Evolutionary conservation across 2,888 invertebrate genomes (phyloP), one percentile per base, ranked within the genome.

Genomic region (Ellobium chinense): DNA sequence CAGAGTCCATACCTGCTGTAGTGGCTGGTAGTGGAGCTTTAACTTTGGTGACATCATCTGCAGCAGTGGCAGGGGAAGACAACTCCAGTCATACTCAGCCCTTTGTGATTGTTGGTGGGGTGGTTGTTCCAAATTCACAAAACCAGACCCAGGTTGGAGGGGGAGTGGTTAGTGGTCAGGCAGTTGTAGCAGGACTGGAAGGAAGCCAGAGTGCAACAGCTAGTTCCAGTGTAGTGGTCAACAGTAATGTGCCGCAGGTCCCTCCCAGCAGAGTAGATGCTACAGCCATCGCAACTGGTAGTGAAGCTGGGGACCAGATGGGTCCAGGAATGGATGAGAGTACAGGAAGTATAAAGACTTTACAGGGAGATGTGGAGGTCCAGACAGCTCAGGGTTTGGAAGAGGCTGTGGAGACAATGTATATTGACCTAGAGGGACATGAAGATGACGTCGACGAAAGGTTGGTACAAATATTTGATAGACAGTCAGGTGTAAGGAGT

Each of bases 371-470:
- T 4, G 3, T 24, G 9, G 68, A 73, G 39, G 39, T 7, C 18
- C 46, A 69, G 2, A 7, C 66, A 31, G 54, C 80, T 0, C 46
- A 66, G 29, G 60, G 65, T 24, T 29, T 74, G 39, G 75, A 66
- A 27, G 75, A 74, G 75, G 73, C 68, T 60, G 80, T 75, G 7
- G 80, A 80, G 21, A 37, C 75, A 36, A 75, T 80, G 80, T 73
- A 69, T 70, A 80, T 69, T 29, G 75, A 24, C 5, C 63, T 75
- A 34, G 80, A 80, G 18, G 60, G 54, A 0, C 65, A 70, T 66
- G 80, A 80, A 27, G 75, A 80, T 31, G 75, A 80, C 29, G n/a
- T 46, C 9, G 75, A 80, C 31, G 80, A 80, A 63, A 69, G 66
- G 80, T 80, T 63, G 39, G 75, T 80, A 37, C 1, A 9, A 12